Evolutionary conservation across 2,888 invertebrate genomes (phyloP), one percentile per base, ranked within the genome.

Genomic region (Bimastos eiseni): DNA sequence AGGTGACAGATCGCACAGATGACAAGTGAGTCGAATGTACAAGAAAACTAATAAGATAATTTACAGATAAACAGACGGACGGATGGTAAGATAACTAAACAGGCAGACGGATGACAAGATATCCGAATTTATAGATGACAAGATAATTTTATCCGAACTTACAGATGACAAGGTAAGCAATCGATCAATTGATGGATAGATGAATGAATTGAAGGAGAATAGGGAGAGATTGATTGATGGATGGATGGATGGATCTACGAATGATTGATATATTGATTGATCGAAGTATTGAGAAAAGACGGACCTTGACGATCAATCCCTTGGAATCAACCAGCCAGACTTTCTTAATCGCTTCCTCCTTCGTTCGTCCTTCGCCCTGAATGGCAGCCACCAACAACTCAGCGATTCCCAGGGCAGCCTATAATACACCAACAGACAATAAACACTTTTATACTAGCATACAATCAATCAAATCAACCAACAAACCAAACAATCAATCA

Each of bases 241-340:
- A 55, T 30, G 5, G 55, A 30, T 30, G 3, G 55, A 55, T 30
- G 0, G 30, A 55, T 30, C 5, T 4, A 49, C 49, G 49, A 30
- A 6, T 55, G 55, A 55, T 11, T 30, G 55, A n/a, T 13, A 4
- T 30, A 70, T n/a, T 70, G n/a, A n/a, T 70, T n/a, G 70, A 70
- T 13, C n/a, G 70, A n/a, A 8, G 4, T 8, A n/a, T n/a, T 70
- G 70, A n/a, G 83, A 11, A 21, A 33, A 70, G 41, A 90, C 90
- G 1, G 13, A 95, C 95, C 93, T 97, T 97, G 0, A 98, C 98
- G 94, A 94, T 93, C 17, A 99, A 96, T 0, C 99, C 99, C 94
- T 97, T 97, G 83, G 98, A 98, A 95, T 99, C 99, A 89, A 99
- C 97, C 97, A 99, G 96, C 97, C 97, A 99, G 94, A 99, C 97